A percentile compares a stretch with the other conserved stretches of the same genome.
These are phyloP conservation scores for Julus scandinavius DNA, from an alignment of 2,888 invertebrate genomes.

Conservation along the genomic window DNA sequence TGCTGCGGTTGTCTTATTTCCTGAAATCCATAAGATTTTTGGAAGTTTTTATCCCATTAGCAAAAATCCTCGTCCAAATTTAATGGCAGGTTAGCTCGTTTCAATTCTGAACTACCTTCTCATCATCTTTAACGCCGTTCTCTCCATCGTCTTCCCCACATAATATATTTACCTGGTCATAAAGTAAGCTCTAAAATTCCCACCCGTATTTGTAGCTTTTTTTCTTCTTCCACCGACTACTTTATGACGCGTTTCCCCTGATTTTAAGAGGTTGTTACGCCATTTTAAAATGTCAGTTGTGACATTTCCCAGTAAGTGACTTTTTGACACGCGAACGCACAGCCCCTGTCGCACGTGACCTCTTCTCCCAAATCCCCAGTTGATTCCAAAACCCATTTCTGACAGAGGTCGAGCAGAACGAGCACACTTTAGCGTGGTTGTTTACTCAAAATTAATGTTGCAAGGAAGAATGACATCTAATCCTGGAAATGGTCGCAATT, in stretches of 20 bases:
- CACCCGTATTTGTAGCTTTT: slow-evolving; percentile 8
- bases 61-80: background rate
- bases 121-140: background rate
- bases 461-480: background rate
- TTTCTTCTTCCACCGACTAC: background rate
- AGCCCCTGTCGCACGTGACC: background rate
- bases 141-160: background rate
- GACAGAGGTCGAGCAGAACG: background rate
- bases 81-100: background rate
- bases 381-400: background rate
- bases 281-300: slow-evolving; percentile 18
- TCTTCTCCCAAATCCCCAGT: background rate
- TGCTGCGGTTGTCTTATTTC: background rate
- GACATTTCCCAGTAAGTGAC: slow-evolving; percentile 18
- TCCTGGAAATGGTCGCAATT: slow-evolving; percentile 18
- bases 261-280: slow-evolving; percentile 18
- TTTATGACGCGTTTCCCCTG: slow-evolving; percentile 18
- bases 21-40: background rate
- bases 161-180: background rate
- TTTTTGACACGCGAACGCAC: slow-evolving; percentile 1
- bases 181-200: slow-evolving; percentile 5
- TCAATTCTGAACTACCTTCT: background rate
- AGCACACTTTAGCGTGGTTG: slow-evolving; percentile 18
- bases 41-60: background rate
- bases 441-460: slow-evolving; percentile 6